A percentile compares a stretch with the other conserved stretches of the same genome.
Conservation (phyloP, 2,888 invertebrate genomes). For the Urechis unicinctus region DNA sequence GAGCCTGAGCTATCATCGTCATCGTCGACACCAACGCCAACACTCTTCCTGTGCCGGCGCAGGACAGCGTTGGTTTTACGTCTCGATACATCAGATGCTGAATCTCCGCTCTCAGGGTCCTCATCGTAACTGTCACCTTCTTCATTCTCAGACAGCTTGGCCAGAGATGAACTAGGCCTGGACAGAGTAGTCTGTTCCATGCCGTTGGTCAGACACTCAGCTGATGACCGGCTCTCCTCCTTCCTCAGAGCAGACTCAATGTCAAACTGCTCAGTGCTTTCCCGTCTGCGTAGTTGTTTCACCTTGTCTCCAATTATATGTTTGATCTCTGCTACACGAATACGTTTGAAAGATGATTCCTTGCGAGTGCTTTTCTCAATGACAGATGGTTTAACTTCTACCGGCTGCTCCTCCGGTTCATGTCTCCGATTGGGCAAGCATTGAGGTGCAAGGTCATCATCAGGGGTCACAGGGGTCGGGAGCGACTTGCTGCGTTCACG, state of each 20-base stretch:
- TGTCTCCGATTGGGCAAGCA: background rate
- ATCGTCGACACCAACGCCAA: constrained; percentile 40
- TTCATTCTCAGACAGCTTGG: constrained; percentile 11
- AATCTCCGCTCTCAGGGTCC: constrained; percentile 15
- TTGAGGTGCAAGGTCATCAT: background rate
- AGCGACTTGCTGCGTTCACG: constrained; percentile 85
- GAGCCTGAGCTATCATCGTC: constrained; percentile 14
- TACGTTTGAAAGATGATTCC: constrained; percentile 52
- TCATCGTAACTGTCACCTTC: constrained; percentile 15
- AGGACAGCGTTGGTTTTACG: constrained; percentile 95
- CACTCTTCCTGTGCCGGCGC: constrained; percentile 51
- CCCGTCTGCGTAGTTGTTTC: constrained; percentile 18
- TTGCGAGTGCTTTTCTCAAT: constrained; percentile 11
- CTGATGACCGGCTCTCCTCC: background rate
- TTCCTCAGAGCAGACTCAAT: constrained; percentile 35
- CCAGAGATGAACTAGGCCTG: constrained; percentile 2
- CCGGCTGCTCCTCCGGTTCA: background rate
- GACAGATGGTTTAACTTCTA: background rate
- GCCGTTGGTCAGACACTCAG: background rate
- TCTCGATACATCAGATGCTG: constrained; percentile 61
- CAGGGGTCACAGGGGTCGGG: constrained; percentile 54
- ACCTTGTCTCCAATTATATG: constrained; percentile 88
- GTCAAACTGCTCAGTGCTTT: constrained; percentile 63
- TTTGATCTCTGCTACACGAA: constrained; percentile 85
- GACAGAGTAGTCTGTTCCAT: background rate